Base-by-base conservation (phyloP, 2,888 invertebrate species). In the Drosophila mercatorum region DNA sequence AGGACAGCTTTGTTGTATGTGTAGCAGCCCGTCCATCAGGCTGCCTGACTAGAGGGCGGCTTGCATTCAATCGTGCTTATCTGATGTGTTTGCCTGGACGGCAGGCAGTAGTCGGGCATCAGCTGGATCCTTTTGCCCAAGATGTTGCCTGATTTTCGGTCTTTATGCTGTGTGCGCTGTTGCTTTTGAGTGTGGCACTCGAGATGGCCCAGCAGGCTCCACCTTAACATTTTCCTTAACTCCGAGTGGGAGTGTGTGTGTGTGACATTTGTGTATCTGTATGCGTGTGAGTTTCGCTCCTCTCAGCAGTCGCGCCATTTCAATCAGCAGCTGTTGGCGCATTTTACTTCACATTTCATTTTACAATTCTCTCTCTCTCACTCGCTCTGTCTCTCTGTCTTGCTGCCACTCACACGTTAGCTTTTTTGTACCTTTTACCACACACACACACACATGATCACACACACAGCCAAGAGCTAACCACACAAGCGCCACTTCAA, bases 141-240 rank as follows among this genome's bases (percentile, higher is more conserved):
- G 89, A 84, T 90, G 90, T 84, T 84, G 90, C 83, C 87, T 84
- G 84, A 84, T 88, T 88, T 86, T 84, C 36, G 89, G 87, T 86
- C 83, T 90, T 82, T 88, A 89, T 83, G 76, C 82, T 83, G 58
- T 52, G 69, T 52, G 69, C 68, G 62, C 64, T 64, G 60, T 81
- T 55, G 55, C 55, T 11, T 78, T 73, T 83, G 72, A 84, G 85
- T 61, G 66, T 57, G 81, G 49, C 67, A 72, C 66, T 69, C 67
- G 68, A 68, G 56, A 26, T 59, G 66, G 36, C 22, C 31, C 31
- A 49, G 43, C 43, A 34, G 10, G 34, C 10, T n/a, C 17, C 46
- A 34, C 40, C 28, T 40, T n/a, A 4, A 55, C 14, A 40, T 38
- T 40, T 26, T 17, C 17, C 17, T 17, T 17, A 17, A 17, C 17